A percentile compares a stretch with the other conserved stretches of the same genome.
Evolutionary conservation across 2,113 vertebrate genomes (phyloP).

Genomic region (Rhinolophus ferrumequinum): DNA sequence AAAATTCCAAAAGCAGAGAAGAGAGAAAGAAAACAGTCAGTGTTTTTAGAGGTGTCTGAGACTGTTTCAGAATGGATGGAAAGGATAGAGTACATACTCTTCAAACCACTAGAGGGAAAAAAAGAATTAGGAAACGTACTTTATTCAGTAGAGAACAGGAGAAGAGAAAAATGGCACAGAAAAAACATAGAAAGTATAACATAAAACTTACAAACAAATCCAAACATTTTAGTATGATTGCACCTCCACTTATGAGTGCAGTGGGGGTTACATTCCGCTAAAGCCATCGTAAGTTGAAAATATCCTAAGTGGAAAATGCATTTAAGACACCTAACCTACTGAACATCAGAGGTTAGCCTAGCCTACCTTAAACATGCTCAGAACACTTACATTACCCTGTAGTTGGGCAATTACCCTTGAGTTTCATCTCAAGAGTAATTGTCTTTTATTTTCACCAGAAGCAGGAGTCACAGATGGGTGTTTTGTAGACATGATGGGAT

Average conservation of each 20-base stretch:
- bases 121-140: background rate
- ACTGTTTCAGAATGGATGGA: background rate
- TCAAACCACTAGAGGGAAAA: background rate
- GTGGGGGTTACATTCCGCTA: background rate
- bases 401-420: background rate
- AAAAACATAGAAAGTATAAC: background rate
- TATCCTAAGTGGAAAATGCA: background rate
- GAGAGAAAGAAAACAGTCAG: background rate
- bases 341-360: background rate
- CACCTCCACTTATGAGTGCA: background rate
- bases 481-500: background rate
- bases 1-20: slow-evolving; percentile 15
- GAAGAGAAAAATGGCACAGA: background rate
- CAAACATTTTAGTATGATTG: background rate
- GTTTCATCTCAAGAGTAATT: background rate
- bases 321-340: background rate
- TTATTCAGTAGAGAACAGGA: background rate
- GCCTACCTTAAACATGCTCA: background rate
- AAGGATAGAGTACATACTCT: background rate
- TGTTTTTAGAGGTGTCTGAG: background rate
- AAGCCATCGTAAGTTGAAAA: background rate
- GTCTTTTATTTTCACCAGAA: background rate
- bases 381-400: background rate
- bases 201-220: background rate
- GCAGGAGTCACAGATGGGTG: background rate